phyloP scores from a whole-genome alignment of 2,113 vertebrate genomes.

The Tetraodon nigroviridis region DNA sequence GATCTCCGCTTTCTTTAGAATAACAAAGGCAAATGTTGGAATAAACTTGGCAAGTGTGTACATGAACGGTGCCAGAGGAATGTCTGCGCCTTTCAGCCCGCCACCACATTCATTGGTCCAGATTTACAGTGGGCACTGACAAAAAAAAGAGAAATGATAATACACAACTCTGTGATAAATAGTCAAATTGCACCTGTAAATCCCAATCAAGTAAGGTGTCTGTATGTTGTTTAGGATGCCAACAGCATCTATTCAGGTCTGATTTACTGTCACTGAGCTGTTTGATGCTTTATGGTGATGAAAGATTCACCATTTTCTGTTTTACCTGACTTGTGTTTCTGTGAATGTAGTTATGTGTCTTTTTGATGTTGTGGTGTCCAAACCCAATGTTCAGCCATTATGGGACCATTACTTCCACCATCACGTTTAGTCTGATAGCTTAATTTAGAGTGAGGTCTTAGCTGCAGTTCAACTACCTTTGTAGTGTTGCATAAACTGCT shows the following conservation, averaged over 20 bases:
- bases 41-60: conserved; percentile 30
- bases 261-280: conserved; percentile 8
- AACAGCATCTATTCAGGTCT: conserved; percentile 6
- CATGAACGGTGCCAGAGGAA: conserved; percentile 41
- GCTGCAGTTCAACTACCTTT: too few species aligned
- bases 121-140: conserved; percentile 10
- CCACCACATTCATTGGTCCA: conserved; percentile 37
- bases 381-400: too few species aligned
- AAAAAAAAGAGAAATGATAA: conserved; percentile 1
- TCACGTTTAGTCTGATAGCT: too few species aligned
- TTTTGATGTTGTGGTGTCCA: too few species aligned
- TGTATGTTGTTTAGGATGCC: conserved; percentile 34
- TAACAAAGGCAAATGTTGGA: conserved; percentile 26
- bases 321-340: conserved; percentile 35
- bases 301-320: conserved; percentile 39
- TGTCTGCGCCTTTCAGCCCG: conserved; percentile 40
- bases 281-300: conserved; percentile 30
- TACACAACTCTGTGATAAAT: neutral
- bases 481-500: too few species aligned
- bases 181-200: conserved; percentile 28
- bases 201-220: conserved; percentile 36
- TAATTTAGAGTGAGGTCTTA: too few species aligned
- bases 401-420: too few species aligned
- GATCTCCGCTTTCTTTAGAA: neutral
- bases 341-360: too few species aligned